These are phyloP conservation scores for Varanus komodoensis DNA, from an alignment of 2,113 vertebrate species.

Conservation along the genomic window DNA sequence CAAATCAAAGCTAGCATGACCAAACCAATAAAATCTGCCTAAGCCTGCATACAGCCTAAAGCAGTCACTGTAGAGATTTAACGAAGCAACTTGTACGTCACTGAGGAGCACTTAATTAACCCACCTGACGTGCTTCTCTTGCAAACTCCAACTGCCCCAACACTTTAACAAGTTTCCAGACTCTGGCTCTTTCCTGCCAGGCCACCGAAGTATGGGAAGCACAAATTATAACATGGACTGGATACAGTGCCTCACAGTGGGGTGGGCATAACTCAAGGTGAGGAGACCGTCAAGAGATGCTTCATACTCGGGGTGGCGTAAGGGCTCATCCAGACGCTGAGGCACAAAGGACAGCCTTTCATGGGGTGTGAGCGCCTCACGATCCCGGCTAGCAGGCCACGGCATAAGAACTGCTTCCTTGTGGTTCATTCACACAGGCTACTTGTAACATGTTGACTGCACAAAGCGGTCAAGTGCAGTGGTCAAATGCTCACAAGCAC, in stretches of 20 bases:
- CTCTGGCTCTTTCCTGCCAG: not conserved
- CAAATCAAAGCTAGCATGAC: slow-evolving; percentile 11
- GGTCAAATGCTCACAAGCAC: not conserved
- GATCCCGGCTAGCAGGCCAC: not conserved
- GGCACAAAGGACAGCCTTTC: too few species aligned
- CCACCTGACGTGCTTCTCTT: slow-evolving; percentile 9
- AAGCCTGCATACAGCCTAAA: slow-evolving; percentile 42
- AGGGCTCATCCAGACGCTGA: too few species aligned
- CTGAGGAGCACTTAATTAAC: not conserved
- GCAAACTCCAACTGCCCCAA: slow-evolving; percentile 18
- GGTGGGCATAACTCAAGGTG: not conserved
- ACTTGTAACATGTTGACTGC: not conserved
- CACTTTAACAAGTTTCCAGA: slow-evolving; percentile 6
- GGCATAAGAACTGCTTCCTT: not conserved
- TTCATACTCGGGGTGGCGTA: not conserved
- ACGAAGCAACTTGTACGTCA: slow-evolving; percentile 22
- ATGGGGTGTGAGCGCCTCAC: not conserved
- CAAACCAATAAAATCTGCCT: slow-evolving; percentile 26
- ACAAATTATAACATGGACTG: not conserved
- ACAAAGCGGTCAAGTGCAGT: not conserved
- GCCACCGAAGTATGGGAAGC: not conserved
- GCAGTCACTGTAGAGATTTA: slow-evolving; percentile 15
- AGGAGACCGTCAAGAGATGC: not conserved
- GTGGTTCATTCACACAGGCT: not conserved
- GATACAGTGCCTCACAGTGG: not conserved